A percentile compares a stretch with the other conserved stretches of the same genome.
Evolutionary conservation across 2,797 vertebrate species (phyloP).

Genomic region (Erethizon dorsatum): DNA sequence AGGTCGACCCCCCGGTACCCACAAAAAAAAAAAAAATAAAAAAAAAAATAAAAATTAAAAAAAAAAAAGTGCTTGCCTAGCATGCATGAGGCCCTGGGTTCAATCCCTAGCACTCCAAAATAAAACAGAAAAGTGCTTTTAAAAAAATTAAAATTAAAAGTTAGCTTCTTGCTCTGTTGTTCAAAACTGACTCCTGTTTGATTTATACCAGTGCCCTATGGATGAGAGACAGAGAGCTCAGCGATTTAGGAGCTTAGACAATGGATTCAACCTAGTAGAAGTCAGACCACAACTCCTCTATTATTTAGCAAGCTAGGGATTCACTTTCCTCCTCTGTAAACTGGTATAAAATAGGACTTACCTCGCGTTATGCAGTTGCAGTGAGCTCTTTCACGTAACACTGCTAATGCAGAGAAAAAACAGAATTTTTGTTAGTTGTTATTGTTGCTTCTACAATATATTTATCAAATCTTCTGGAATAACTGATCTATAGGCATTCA

Average conservation of each 20-base stretch:
- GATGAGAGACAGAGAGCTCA: background rate
- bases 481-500: background rate
- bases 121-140: background rate
- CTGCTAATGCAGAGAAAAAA: background rate
- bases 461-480: background rate
- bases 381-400: background rate
- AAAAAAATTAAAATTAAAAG: background rate
- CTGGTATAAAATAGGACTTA: slow-evolving; percentile 9
- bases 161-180: slow-evolving; percentile 8
- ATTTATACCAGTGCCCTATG: background rate
- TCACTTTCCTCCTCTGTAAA: slow-evolving; percentile 45
- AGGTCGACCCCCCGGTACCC: too few relatives aligned
- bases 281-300: slow-evolving; percentile 4
- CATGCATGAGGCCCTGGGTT: background rate
- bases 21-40: too few relatives aligned
- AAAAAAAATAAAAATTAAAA: too few relatives aligned
- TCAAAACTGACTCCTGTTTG: background rate
- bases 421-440: background rate
- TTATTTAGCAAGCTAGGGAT: slow-evolving; percentile 26
- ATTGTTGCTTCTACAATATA: background rate
- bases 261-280: background rate
- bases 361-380: background rate
- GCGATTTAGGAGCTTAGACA: background rate
- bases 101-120: background rate
- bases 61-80: background rate